Evolutionary conservation across 2,888 invertebrate species (phyloP).

Genomic region (Parnassius orleans): DNA sequence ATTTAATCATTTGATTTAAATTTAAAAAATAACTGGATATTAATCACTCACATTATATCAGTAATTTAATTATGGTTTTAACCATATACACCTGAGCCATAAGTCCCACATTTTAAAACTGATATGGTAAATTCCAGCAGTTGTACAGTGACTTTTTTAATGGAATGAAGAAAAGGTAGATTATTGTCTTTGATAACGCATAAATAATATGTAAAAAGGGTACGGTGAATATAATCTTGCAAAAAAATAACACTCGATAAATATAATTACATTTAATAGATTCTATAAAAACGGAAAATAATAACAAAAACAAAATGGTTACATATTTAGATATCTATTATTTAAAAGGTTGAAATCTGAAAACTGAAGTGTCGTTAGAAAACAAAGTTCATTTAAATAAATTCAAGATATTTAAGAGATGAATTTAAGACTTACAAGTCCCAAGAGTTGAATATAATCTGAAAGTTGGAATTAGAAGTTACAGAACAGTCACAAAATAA

Average conservation of each 20-base stretch:
- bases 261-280: constrained; percentile 27
- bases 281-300: constrained; percentile 23
- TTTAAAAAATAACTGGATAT: no score
- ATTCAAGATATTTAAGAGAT: constrained; percentile 5
- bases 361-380: background rate
- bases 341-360: constrained; percentile 49
- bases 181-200: no score
- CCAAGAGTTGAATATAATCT: constrained; percentile 27
- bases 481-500: constrained; percentile 9
- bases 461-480: constrained; percentile 24
- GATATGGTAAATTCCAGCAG: no score
- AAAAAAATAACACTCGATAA: constrained; percentile 22
- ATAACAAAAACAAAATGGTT: constrained; percentile 25
- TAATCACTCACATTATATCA: no score
- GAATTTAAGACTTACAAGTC: constrained; percentile 19
- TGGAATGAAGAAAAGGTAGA: no score
- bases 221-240: no score
- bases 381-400: background rate
- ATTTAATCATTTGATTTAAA: no score
- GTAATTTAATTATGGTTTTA: no score
- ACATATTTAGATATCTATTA: constrained; percentile 36
- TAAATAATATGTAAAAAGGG: no score
- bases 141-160: no score
- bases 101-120: no score
- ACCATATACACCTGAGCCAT: no score